Evolutionary conservation across 2,888 invertebrate species (phyloP).

Genomic region (Scaeva pyrastri): DNA sequence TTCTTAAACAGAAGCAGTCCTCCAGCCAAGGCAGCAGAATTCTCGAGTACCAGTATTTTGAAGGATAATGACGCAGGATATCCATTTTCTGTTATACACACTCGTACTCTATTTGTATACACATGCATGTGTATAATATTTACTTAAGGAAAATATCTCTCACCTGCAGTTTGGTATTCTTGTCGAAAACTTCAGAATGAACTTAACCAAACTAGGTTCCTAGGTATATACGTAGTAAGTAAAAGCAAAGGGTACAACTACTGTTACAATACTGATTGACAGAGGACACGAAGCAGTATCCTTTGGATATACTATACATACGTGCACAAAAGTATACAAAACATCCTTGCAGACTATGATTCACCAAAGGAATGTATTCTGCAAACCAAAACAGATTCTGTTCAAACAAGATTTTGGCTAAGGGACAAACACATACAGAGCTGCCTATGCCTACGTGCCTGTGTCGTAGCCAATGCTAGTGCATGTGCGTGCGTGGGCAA

Average conservation of each 20-base stretch:
- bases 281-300: constrained; percentile 44
- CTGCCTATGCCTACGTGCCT: not conserved
- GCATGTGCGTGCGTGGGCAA: not conserved
- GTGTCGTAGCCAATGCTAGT: constrained; percentile 3
- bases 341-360: constrained; percentile 20
- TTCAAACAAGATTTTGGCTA: constrained; percentile 73
- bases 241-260: not conserved
- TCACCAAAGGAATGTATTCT: constrained; percentile 25
- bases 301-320: too few relatives aligned
- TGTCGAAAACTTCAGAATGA: constrained; percentile 54
- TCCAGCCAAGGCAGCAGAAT: constrained; percentile 5
- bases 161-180: constrained; percentile 66
- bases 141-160: constrained; percentile 71
- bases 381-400: constrained; percentile 68
- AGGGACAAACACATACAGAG: constrained; percentile 46
- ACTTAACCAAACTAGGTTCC: constrained; percentile 21
- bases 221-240: too few relatives aligned
- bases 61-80: constrained; percentile 74
- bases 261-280: constrained; percentile 36
- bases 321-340: constrained; percentile 23
- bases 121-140: constrained; percentile 70
- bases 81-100: constrained; percentile 63
- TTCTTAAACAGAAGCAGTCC: constrained; percentile 40
- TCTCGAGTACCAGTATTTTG: constrained; percentile 51
- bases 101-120: constrained; percentile 7